Evolutionary conservation across 2,888 invertebrate genomes (phyloP).

Genomic region (Eupithecia centaureata): DNA sequence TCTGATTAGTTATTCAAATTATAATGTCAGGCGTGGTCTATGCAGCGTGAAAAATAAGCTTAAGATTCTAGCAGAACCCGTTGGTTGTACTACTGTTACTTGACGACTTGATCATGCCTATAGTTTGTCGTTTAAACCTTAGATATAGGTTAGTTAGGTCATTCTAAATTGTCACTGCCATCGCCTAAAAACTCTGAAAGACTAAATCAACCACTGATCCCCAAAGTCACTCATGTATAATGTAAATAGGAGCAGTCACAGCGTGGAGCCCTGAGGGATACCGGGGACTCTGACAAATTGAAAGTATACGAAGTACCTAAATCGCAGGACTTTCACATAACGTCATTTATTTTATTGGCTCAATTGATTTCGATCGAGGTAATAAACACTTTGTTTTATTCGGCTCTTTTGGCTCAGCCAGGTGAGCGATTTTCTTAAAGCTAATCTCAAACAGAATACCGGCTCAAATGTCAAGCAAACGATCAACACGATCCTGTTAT

Average conservation of each 20-base stretch:
- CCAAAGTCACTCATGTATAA: background rate
- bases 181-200: background rate
- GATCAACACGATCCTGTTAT: constrained; percentile 55
- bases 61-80: background rate
- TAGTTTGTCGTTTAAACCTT: no score
- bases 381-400: background rate
- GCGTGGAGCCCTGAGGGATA: background rate
- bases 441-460: constrained; percentile 16
- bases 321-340: background rate
- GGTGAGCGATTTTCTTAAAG: background rate
- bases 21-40: constrained; percentile 1
- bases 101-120: background rate
- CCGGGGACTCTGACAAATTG: background rate
- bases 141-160: no score
- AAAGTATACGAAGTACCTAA: background rate
- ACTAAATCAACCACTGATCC: background rate
- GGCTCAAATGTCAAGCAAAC: constrained; percentile 53
- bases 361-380: background rate
- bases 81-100: background rate
- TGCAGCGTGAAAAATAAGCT: constrained; percentile 8
- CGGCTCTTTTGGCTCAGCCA: background rate
- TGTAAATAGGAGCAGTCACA: background rate
- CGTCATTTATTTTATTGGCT: background rate
- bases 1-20: constrained; percentile 18
- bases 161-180: background rate